Percentiles rank a stretch among this genome's conserved stretches.
These are phyloP conservation scores for Aurelia coerulea DNA, from an alignment of 30 jellyfish, hydroid and myxozoan species.

Conservation along the genomic window DNA sequence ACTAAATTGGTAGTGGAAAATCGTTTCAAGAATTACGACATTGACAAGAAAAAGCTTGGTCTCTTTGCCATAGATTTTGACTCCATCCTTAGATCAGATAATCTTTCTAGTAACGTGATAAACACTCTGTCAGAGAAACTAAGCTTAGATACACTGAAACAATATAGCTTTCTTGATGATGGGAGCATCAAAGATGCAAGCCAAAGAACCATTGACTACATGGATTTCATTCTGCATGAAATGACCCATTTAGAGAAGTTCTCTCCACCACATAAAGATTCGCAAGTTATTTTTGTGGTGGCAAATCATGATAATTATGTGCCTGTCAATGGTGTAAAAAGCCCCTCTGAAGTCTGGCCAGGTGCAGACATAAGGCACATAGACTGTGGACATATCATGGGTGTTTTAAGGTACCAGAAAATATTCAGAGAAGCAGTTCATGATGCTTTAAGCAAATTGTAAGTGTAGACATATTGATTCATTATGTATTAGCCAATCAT, in stretches of 20 bases:
- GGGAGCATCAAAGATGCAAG: slow-evolving; percentile 26
- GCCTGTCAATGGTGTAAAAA: slow-evolving; percentile 60
- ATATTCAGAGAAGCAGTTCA: slow-evolving; percentile 81
- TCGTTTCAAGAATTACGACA: slow-evolving; percentile 42
- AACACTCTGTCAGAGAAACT: slow-evolving; percentile 57
- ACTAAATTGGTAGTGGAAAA: not conserved
- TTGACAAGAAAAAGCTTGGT: slow-evolving; percentile 67
- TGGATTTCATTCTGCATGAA: slow-evolving; percentile 81
- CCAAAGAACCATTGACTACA: slow-evolving; percentile 69
- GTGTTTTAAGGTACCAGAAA: slow-evolving; percentile 72
- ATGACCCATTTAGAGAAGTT: slow-evolving; percentile 81
- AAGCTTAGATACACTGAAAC: slow-evolving; percentile 71
- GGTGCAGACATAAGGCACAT: slow-evolving; percentile 74
- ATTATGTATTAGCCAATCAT: too few relatives aligned
- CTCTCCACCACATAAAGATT: slow-evolving; percentile 74
- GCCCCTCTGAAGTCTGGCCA: slow-evolving; percentile 82
- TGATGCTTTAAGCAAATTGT: slow-evolving; percentile 73
- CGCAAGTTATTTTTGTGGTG: slow-evolving; percentile 66
- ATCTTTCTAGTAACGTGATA: slow-evolving; percentile 37
- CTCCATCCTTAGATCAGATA: slow-evolving; percentile 49
- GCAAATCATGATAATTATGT: slow-evolving; percentile 91
- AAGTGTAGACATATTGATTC: not conserved
- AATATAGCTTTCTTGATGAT: slow-evolving; percentile 26
- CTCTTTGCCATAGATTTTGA: slow-evolving; percentile 74
- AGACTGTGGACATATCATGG: slow-evolving; percentile 93